Conservation (phyloP, 1,140 invertebrate genomes). For the Phymastichus coffea region DNA sequence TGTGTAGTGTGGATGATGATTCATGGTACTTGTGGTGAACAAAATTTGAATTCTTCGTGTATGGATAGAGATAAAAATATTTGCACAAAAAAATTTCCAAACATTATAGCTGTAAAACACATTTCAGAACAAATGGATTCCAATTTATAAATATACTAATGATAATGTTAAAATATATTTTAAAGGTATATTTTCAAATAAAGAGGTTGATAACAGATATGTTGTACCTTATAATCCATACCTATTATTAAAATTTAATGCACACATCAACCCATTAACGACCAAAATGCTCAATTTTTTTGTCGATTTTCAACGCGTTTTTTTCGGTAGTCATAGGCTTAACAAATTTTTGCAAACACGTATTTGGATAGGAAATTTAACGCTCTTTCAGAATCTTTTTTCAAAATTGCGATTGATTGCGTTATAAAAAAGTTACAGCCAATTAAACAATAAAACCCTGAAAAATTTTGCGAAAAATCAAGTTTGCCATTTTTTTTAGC, state of each 20-base stretch:
- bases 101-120: not conserved
- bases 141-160: not conserved
- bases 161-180: not conserved
- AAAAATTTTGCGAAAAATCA: too few species aligned
- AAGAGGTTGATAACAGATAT: constrained; percentile 10
- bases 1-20: not conserved
- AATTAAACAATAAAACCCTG: too few species aligned
- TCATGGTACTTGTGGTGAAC: constrained; percentile 22
- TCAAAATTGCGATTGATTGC: too few species aligned
- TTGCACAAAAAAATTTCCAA: constrained; percentile 26
- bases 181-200: not conserved
- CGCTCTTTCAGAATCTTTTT: too few species aligned
- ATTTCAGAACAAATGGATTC: not conserved
- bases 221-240: constrained; percentile 22
- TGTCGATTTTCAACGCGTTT: too few species aligned
- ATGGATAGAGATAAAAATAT: constrained; percentile 14
- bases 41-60: constrained; percentile 22
- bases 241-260: constrained; percentile 10
- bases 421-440: too few species aligned
- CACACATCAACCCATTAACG: constrained; percentile 5
- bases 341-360: too few species aligned
- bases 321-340: too few species aligned
- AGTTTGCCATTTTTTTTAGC: too few species aligned
- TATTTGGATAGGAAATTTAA: too few species aligned
- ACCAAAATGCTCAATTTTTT: too few species aligned